Conservation (phyloP, 2,888 invertebrate genomes). For the Eupithecia dodoneata region DNA sequence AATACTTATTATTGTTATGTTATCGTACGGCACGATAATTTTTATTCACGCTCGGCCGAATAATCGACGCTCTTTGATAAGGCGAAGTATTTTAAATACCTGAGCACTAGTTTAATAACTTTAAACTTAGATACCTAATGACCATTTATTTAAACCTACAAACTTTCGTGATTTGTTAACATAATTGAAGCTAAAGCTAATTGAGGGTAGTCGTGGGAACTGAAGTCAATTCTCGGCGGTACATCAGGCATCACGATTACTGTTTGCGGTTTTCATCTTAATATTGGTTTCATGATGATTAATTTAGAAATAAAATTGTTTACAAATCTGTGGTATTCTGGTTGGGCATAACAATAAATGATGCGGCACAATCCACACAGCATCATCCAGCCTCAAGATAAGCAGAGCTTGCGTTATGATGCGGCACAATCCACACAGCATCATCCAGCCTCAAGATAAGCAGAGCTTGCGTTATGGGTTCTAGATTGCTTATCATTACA, state of each 20-base stretch:
- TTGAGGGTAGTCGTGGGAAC: slow-evolving; percentile 1
- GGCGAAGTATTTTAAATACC: slow-evolving; percentile 16
- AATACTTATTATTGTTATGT: slow-evolving; percentile 47
- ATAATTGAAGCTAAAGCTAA: background rate
- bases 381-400: too few species aligned
- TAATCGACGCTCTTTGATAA: slow-evolving; percentile 66
- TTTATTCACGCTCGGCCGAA: slow-evolving; percentile 69
- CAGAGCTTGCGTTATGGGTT: too few species aligned
- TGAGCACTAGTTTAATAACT: background rate
- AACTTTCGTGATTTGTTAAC: background rate
- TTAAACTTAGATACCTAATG: background rate
- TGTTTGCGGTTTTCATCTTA: background rate
- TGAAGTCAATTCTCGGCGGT: background rate
- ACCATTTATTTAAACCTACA: background rate
- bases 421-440: too few species aligned
- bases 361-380: too few species aligned
- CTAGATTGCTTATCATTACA: too few species aligned
- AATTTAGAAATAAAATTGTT: background rate
- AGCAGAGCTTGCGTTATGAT: too few species aligned
- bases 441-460: too few species aligned
- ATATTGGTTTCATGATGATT: background rate
- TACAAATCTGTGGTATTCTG: background rate
- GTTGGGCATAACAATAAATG: background rate
- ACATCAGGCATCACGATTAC: background rate
- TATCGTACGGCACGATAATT: slow-evolving; percentile 70